phyloP scores from a whole-genome alignment of 1,140 invertebrate genomes.

The Drosophila aff. region DNA sequence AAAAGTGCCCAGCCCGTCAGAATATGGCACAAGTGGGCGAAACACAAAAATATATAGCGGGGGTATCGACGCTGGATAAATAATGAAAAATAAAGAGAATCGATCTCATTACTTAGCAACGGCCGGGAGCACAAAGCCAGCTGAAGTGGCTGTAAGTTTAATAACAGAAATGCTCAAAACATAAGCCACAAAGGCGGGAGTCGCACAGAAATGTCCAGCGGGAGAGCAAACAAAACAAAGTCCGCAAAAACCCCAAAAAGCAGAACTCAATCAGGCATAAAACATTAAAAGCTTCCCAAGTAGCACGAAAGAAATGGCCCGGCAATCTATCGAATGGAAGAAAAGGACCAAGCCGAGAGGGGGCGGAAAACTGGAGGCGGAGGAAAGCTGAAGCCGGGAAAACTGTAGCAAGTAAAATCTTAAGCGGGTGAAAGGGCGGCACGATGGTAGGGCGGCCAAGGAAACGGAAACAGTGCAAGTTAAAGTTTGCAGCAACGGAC shows the following conservation, averaged over 20 bases:
- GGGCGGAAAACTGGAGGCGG: not conserved
- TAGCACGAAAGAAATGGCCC: conserved; percentile 48
- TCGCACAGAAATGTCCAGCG: conserved; percentile 62
- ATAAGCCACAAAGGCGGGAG: conserved; percentile 68
- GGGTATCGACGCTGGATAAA: conserved; percentile 14
- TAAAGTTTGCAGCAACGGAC: conserved; percentile 66
- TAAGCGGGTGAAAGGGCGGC: conserved; percentile 1
- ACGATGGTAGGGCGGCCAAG: conserved; percentile 16
- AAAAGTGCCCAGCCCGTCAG: conserved; percentile 27
- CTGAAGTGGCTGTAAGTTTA: conserved; percentile 58
- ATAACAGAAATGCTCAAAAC: conserved; percentile 75
- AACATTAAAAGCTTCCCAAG: conserved; percentile 66
- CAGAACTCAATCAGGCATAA: conserved; percentile 80
- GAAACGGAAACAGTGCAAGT: conserved; percentile 60
- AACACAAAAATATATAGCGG: conserved; percentile 3
- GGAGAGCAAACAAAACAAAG: conserved; percentile 61
- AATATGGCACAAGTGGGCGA: conserved; percentile 57
- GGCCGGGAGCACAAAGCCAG: conserved; percentile 59
- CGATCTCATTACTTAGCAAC: conserved; percentile 81
- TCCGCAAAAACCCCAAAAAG: conserved; percentile 64
- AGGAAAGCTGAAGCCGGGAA: conserved; percentile 15
- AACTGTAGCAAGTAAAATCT: conserved; percentile 32
- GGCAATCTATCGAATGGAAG: conserved; percentile 25
- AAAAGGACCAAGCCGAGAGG: not conserved
- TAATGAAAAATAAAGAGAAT: conserved; percentile 48